Evolutionary conservation across 2,888 invertebrate species (phyloP).

Genomic region (Pristionchus japonicus): DNA sequence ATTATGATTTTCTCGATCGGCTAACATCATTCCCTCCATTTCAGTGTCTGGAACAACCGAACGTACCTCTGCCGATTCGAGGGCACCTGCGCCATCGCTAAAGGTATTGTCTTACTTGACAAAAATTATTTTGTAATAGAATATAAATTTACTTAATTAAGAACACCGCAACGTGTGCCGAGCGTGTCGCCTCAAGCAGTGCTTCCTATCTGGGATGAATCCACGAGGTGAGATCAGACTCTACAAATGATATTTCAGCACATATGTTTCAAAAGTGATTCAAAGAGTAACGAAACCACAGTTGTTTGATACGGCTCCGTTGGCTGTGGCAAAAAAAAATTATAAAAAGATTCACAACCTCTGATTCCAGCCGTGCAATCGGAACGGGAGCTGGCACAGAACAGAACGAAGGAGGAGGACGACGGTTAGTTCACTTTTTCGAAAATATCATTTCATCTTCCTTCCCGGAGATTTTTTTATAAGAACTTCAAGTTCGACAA

Average conservation of each 20-base stretch:
- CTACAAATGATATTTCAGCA: not conserved
- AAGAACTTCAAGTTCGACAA: not conserved
- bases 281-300: too few species aligned
- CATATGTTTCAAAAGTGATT: too few species aligned
- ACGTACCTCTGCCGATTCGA: constrained; percentile 70
- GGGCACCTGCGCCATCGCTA: constrained; percentile 67
- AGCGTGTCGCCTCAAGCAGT: constrained; percentile 66
- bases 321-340: too few species aligned
- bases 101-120: constrained; percentile 52
- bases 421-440: constrained; percentile 35
- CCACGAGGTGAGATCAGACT: too few species aligned
- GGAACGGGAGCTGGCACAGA: constrained; percentile 54
- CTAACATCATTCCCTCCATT: constrained; percentile 4
- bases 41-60: constrained; percentile 66
- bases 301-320: too few species aligned
- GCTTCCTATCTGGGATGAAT: constrained; percentile 69
- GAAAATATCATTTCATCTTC: too few species aligned
- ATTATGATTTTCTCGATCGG: too few species aligned
- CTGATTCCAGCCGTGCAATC: constrained; percentile 61
- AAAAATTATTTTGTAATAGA: not conserved
- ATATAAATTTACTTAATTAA: constrained; percentile 24
- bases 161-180: constrained; percentile 72
- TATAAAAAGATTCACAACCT: too few species aligned
- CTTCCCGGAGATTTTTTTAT: too few species aligned
- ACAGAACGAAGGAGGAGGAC: constrained; percentile 50